Conservation (phyloP, 2,797 vertebrate species). For the Trichosurus vulpecula region DNA sequence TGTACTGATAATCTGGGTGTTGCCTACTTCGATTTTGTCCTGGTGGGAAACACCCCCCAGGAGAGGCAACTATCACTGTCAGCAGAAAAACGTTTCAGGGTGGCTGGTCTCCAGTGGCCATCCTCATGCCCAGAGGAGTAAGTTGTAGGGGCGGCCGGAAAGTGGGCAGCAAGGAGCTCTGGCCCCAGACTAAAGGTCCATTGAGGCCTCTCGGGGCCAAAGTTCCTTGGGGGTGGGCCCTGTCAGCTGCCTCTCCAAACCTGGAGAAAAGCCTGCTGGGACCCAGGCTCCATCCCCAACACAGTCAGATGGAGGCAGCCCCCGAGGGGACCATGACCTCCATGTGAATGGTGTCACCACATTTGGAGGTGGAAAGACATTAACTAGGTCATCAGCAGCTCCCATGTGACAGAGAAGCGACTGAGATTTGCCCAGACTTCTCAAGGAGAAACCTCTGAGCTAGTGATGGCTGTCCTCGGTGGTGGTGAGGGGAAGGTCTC, state of each 20-base stretch:
- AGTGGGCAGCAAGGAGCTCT: background rate
- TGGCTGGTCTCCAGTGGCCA: conserved; percentile 62
- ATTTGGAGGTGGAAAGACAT: too few species aligned
- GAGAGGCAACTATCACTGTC: too few species aligned
- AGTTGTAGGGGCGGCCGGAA: too few species aligned
- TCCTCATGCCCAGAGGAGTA: conserved; percentile 65
- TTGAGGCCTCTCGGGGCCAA: conserved; percentile 53
- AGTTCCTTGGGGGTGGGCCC: conserved; percentile 59
- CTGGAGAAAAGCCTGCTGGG: too few species aligned
- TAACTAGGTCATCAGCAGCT: too few species aligned
- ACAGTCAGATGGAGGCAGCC: background rate
- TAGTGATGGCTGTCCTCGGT: background rate
- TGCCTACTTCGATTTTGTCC: conserved; percentile 53
- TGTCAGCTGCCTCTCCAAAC: conserved; percentile 10
- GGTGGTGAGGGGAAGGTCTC: background rate
- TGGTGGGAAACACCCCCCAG: conserved; percentile 61
- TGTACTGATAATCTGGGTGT: conserved; percentile 35
- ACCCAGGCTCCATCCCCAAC: too few species aligned
- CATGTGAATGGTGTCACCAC: too few species aligned
- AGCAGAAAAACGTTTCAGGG: conserved; percentile 70
- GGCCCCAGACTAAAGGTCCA: conserved; percentile 57
- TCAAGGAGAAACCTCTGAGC: background rate
- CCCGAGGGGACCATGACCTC: too few species aligned
- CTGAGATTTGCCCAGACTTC: too few species aligned
- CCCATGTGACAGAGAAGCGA: too few species aligned